These are phyloP conservation scores for Brachionus paranguensis DNA, from an alignment of 1,140 invertebrate genomes.

Conservation along the genomic window DNA sequence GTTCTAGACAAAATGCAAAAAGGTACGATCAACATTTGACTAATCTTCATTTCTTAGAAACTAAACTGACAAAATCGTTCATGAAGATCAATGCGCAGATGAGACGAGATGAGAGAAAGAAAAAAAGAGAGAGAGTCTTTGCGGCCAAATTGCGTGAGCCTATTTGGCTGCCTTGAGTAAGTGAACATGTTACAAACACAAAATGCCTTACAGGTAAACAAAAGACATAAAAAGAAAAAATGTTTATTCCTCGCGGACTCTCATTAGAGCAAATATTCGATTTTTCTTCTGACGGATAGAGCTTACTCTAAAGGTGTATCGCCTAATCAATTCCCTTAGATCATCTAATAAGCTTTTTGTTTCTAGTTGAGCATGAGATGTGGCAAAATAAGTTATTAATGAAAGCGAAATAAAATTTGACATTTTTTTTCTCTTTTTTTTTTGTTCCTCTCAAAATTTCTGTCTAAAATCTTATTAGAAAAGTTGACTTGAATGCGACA, in stretches of 20 bases:
- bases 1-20: neutral
- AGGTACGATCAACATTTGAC: neutral
- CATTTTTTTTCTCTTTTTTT: neutral
- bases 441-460: neutral
- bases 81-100: neutral
- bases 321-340: conserved; percentile 4
- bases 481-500: neutral
- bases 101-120: no score
- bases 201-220: neutral
- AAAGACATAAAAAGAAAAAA: neutral
- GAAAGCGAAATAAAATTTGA: conserved; percentile 31
- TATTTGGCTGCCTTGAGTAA: neutral
- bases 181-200: neutral
- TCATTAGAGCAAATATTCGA: neutral
- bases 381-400: conserved; percentile 21
- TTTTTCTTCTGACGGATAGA: neutral
- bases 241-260: conserved; percentile 23
- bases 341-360: conserved; percentile 7
- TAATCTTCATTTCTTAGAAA: neutral
- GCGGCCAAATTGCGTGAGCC: neutral
- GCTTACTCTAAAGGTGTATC: conserved; percentile 4
- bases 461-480: neutral
- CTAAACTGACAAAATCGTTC: neutral
- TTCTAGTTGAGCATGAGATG: conserved; percentile 19
- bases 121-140: neutral